Base-by-base conservation (phyloP, 37 sponge, comb jelly and placozoan genomes). In the Halichondria panicea region DNA sequence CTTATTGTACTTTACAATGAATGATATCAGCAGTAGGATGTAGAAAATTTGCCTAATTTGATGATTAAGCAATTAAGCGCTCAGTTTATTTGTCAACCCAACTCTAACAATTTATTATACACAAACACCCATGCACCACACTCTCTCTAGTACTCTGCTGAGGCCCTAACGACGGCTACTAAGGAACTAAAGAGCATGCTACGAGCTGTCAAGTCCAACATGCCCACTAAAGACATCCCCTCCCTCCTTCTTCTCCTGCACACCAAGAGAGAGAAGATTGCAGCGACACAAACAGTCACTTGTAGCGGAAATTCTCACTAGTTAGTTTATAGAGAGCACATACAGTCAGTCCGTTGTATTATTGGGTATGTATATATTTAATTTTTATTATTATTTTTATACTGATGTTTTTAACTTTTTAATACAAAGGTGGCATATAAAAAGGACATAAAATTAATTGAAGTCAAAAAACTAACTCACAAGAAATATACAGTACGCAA, bases 161-260 rank as follows among this genome's bases (percentile, higher is more conserved):
- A 41, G 40, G 68, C 66, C 12, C 77, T 87, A 45, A 44, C 50
- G 50, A 68, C 72, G 3, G 81, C 81, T 30, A 81, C 82, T 57
- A 75, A 76, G 59, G 88, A 87, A 38, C 63, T 87, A 31, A 64
- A 60, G 33, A 71, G 43, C 25, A 87, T 87, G 76, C 76, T 87
- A 35, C 68, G 76, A 24, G 81, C 81, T 42, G 77, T 87, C 32
- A 18, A 68, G 2, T 85, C 73, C 8, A 66, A 21, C 43, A 32
- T 77, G 11, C 46, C 72, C 4, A 27, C 43, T 1, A 53, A 53
- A n/a, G 55, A 50, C 55, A 71, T 85, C 56, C 79, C 86, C 11
- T 48, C 86, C 15, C 63, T 85, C 50, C 68, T 85, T 27, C 27
- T 37, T 30, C 71, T 72, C 15, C 78, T 85, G 21, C 63, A 78